Base-by-base conservation (phyloP, 2,113 vertebrate genomes). In the Takifugu bimaculatus region DNA sequence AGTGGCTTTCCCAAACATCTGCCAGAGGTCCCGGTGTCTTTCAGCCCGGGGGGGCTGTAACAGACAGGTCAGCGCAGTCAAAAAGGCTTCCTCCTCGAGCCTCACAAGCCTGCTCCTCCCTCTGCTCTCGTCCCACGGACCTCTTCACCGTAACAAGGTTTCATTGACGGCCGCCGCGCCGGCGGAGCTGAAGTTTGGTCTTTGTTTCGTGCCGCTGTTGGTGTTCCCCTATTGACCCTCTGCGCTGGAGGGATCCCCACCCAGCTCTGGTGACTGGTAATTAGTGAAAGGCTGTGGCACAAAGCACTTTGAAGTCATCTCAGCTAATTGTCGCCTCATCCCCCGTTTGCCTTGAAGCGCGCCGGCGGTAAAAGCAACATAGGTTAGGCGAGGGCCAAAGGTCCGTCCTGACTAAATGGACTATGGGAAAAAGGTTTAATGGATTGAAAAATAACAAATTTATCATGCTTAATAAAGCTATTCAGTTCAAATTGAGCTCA, bases 401-500 rank as follows among this genome's bases (percentile, higher is more conserved):
- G 68, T 67, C 68, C 69, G 59, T 68, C 69, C 72, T 55, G 82
- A 74, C 65, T 77, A 78, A 84, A 85, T 85, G 80, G 70, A 66
- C 75, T 79, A 69, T 66, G 71, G 56, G 53, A 57, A 79, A 81
- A 81, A 78, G 68, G 79, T 83, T 88, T 85, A 88, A 87, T 88
- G 82, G 76, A 66, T 70, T 80, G 77, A 88, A 78, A 85, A 88
- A 82, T 75, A 81, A 86, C 71, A 82, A 57, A 79, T 85, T 76
- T 81, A 80, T 87, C 82, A 85, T 83, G 83, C 82, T 89, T 82
- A 88, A 87, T 83, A 67, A 86, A 83, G 83, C 85, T 75, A 80
- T 84, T 85, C 74, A 80, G 84, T 81, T 86, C 73, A 88, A 91
- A 84, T 88, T 85, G 81, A 85, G 79, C 83, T 82, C 84, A 85